These are phyloP conservation scores for Bubo blakistoni DNA, from an alignment of 2,113 vertebrate genomes.

Conservation along the genomic window DNA sequence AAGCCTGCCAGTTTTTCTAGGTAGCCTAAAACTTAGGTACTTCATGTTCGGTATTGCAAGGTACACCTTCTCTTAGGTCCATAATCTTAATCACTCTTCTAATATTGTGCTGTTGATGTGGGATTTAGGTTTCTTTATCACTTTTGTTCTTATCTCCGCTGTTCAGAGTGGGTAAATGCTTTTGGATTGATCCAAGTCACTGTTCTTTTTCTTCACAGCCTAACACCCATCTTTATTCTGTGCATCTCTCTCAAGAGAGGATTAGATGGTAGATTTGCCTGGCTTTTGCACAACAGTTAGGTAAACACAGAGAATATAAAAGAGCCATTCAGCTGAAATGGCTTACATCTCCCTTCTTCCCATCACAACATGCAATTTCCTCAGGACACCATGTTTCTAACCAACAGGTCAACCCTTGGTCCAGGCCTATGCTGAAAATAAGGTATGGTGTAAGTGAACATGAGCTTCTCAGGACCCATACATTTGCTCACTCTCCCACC, in stretches of 20 bases:
- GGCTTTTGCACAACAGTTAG: neutral
- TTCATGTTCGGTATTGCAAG: neutral
- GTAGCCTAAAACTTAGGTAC: neutral
- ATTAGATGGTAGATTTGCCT: neutral
- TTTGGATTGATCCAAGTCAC: neutral
- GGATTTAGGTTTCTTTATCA: conserved; percentile 5
- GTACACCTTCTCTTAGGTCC: neutral
- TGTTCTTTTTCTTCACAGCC: neutral
- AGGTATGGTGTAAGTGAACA: neutral
- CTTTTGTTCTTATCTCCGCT: neutral
- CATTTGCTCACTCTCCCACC: neutral
- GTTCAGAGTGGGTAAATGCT: neutral
- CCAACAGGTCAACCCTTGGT: neutral
- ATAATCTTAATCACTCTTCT: neutral
- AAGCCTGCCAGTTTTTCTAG: neutral
- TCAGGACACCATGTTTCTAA: neutral
- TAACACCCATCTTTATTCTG: neutral
- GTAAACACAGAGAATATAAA: neutral
- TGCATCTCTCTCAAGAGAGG: neutral
- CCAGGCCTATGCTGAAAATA: neutral
- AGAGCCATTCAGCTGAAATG: neutral
- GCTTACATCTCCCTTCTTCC: neutral
- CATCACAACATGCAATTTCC: neutral
- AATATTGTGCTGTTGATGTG: conserved; percentile 17
- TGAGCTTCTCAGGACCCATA: neutral